phyloP scores from a whole-genome alignment of 1,140 invertebrate genomes.

The Mizuhopecten yessoensis region DNA sequence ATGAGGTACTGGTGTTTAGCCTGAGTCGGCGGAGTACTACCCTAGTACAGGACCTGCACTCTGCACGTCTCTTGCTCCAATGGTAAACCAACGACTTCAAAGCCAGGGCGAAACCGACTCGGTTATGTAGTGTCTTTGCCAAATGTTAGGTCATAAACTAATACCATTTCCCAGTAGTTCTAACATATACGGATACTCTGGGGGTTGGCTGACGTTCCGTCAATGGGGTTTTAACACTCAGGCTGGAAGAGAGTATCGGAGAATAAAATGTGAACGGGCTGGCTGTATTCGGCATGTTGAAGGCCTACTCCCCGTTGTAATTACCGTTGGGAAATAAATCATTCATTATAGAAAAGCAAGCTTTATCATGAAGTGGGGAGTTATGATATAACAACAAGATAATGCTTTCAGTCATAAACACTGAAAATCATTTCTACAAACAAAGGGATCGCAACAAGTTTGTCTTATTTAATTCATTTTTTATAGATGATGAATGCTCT shows the following conservation, averaged over 20 bases:
- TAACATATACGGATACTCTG: neutral
- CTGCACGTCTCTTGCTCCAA: conserved; percentile 13
- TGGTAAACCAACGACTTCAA: conserved; percentile 3
- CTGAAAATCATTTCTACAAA: conserved; percentile 6
- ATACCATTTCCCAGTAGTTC: conserved; percentile 34
- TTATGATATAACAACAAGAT: neutral
- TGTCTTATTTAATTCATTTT: neutral
- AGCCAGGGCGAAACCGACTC: neutral
- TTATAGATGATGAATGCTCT: neutral
- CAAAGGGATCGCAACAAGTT: conserved; percentile 2
- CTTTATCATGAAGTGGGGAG: conserved; percentile 18
- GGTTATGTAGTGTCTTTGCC: conserved; percentile 25
- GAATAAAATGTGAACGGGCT: conserved; percentile 33
- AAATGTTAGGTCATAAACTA: conserved; percentile 6
- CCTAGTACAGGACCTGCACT: neutral
- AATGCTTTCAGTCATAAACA: neutral
- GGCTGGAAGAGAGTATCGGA: neutral
- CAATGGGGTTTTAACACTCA: conserved; percentile 3
- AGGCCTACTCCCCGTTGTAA: neutral
- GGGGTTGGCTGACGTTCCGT: conserved; percentile 29
- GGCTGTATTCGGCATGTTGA: conserved; percentile 29
- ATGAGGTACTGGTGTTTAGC: conserved; percentile 31
- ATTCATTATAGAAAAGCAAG: conserved; percentile 23
- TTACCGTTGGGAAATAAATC: conserved; percentile 34
- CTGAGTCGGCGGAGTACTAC: neutral